Conservation (phyloP, 1,140 invertebrate genomes). For the Plodia interpunctella region DNA sequence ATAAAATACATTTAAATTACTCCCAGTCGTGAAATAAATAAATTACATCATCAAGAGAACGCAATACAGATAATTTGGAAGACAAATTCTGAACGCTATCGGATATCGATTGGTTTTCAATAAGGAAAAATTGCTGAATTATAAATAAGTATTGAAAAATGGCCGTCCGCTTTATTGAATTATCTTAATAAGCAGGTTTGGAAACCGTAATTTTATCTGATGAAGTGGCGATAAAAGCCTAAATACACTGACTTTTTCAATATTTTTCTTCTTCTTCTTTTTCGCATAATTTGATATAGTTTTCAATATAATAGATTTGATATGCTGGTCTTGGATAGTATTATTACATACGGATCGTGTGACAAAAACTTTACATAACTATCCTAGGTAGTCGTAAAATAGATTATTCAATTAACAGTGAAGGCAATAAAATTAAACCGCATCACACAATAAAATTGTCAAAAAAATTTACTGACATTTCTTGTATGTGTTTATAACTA, state of each 20-base stretch:
- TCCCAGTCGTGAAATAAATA: not conserved
- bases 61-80: not conserved
- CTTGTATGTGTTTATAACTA: no score
- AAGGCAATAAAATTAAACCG: no score
- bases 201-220: not conserved
- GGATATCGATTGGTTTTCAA: constrained; percentile 1
- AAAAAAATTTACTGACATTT: no score
- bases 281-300: no score
- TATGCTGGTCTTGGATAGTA: no score
- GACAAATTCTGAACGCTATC: not conserved
- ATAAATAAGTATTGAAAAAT: not conserved
- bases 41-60: not conserved
- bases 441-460: no score
- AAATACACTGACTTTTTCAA: not conserved
- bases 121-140: not conserved
- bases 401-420: no score
- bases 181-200: not conserved
- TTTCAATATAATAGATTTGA: no score
- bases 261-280: not conserved
- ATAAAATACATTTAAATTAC: no score
- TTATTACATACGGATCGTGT: no score
- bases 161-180: not conserved
- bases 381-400: no score
- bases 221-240: not conserved
- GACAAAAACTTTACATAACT: no score